These are phyloP conservation scores for Helleia helle DNA, from an alignment of 2,888 invertebrate genomes.

Conservation along the genomic window DNA sequence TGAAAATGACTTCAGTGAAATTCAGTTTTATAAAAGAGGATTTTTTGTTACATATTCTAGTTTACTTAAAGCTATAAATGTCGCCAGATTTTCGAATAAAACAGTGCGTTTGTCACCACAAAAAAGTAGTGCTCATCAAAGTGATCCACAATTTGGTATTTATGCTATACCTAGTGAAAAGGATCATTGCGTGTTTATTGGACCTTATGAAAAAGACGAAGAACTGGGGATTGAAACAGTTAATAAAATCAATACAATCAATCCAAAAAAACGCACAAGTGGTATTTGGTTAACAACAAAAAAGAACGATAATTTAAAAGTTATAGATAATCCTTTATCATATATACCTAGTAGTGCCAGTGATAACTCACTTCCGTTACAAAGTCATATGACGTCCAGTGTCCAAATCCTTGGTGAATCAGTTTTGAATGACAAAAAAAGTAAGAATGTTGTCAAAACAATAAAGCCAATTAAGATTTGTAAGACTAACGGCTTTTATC, in stretches of 20 bases:
- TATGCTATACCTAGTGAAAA: slow-evolving; percentile 51
- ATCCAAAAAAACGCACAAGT: slow-evolving; percentile 34
- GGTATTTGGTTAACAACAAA: slow-evolving; percentile 57
- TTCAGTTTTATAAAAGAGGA: slow-evolving; percentile 61
- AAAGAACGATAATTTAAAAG: slow-evolving; percentile 48
- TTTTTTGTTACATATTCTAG: slow-evolving; percentile 71
- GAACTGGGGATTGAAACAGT: slow-evolving; percentile 53
- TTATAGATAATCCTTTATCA: slow-evolving; percentile 51
- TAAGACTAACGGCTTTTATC: slow-evolving; percentile 46
- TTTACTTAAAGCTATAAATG: slow-evolving; percentile 58
- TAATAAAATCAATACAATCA: slow-evolving; percentile 29
- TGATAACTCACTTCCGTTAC: slow-evolving; percentile 14
- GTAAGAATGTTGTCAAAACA: slow-evolving; percentile 24
- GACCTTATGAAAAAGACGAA: slow-evolving; percentile 55
- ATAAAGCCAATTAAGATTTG: slow-evolving; percentile 55
- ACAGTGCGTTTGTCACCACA: slow-evolving; percentile 62
- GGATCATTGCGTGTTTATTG: slow-evolving; percentile 51
- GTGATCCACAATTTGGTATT: slow-evolving; percentile 50
- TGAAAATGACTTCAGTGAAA: slow-evolving; percentile 68
- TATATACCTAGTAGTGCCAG: slow-evolving; percentile 33
- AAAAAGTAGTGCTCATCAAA: slow-evolving; percentile 31
- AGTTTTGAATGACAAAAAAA: neutral
- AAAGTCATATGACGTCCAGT: slow-evolving; percentile 3
- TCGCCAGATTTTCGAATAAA: slow-evolving; percentile 55
- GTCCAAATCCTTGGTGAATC: neutral